These are phyloP conservation scores for Drosophila picticornis DNA, from an alignment of 2,888 invertebrate species.

Conservation along the genomic window DNA sequence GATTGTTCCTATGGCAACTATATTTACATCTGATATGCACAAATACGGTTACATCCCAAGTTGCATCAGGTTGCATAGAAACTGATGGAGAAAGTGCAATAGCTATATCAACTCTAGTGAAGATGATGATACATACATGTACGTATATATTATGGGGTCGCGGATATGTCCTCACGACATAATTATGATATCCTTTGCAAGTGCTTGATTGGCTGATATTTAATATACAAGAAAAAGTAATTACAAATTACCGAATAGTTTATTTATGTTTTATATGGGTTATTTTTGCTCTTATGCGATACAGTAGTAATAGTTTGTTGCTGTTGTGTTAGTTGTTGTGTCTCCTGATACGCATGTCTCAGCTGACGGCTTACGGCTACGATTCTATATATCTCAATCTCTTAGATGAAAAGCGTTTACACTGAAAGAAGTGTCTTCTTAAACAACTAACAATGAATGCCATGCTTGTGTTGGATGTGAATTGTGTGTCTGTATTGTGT, in stretches of 20 bases:
- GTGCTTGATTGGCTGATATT: neutral
- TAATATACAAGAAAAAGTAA: neutral
- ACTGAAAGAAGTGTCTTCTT: neutral
- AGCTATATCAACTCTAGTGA: neutral
- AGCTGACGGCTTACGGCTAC: conserved; percentile 25
- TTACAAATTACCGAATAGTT: conserved; percentile 4
- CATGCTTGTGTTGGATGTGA: neutral
- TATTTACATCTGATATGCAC: neutral
- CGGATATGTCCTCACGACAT: neutral
- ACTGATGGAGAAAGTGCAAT: neutral
- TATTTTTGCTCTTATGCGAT: conserved; percentile 2
- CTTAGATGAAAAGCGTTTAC: neutral
- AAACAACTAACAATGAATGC: neutral
- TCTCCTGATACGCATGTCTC: neutral
- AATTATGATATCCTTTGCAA: neutral
- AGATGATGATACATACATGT: neutral
- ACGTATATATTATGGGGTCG: neutral
- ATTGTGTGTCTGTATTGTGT: neutral
- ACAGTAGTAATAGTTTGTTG: conserved; percentile 29
- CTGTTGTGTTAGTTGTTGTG: conserved; percentile 8
- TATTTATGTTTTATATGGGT: conserved; percentile 35
- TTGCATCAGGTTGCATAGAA: neutral
- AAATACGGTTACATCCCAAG: neutral
- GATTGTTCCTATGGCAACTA: neutral
- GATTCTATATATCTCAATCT: conserved; percentile 5